Evolutionary conservation across 1,140 invertebrate genomes (phyloP), one percentile per base, ranked within the genome.

Genomic region (Polypedilum vanderplanki): DNA sequence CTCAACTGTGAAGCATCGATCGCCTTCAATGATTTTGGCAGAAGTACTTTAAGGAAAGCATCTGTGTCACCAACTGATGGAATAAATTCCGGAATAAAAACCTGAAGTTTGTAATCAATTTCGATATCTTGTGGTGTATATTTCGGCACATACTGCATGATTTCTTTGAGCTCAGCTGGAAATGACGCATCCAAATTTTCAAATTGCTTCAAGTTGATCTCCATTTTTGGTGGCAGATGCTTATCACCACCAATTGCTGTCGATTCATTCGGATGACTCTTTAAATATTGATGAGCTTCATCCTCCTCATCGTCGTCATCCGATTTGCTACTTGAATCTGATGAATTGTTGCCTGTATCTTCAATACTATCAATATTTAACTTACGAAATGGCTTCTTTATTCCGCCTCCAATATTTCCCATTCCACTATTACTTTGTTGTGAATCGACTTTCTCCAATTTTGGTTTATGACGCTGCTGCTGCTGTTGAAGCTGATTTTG

Each of bases 21-120:
- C 57, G 92, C 89, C 7, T 87, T 84, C 70, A 90, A 81, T 7
- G 85, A 87, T 78, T 96, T 92, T 0, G 95, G 95, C 20, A 93
- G 86, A 18, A 89, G 85, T 2, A 98, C 90, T 85, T 98, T 99
- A 33, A 99, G 88, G 83, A 99, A 98, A 7, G 96, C 96, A 84
- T 99, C 97, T 79, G 98, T 96, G 82, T 99, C 97, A 0, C 98
- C 98, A 40, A 99, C 96, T 8, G 96, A 94, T 20, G 98, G 97
- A 78, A 99, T 95, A 83, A 92, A 99, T 79, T 99, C 96, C 0
- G 97, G 96, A 75, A 98, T 90, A 81, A 98, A 99, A 0, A 97
- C 96, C 78, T 93, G 90, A 77, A 99, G 85, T 80, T 95, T 95
- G 79, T 92, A 92, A 20, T 95, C 94, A 15, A 97, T 85, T 77